Base-by-base conservation (phyloP, 1,140 invertebrate species). In the Dryas iulia region DNA sequence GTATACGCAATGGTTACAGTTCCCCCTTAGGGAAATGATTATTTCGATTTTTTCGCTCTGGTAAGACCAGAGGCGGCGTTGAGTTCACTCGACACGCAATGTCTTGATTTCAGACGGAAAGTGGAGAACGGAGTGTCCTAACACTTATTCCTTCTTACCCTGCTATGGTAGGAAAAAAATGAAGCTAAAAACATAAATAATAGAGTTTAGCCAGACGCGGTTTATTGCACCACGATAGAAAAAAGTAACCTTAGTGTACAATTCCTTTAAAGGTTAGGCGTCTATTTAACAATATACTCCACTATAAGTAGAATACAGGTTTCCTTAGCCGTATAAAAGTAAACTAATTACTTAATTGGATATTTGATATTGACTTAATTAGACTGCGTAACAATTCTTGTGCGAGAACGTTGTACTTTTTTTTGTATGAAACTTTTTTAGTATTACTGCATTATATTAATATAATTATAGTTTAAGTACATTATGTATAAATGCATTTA, bases 321-420 rank as follows among this genome's bases (percentile, higher is more conserved):
- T 47, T 47, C 39, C 39, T 47, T 47, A 8, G 39, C 39, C 39
- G 18, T 47, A 47, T 47, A 47, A 47, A 47, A 47, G 39, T 47
- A 47, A 47, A 47, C 18, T 47, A 47, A 47, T 47, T 47, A 47
- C 18, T 47, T 47, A 47, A 47, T 47, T 47, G 18, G 39, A 47
- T 47, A 47, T 47, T 47, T 47, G 39, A 47, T 47, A 47, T 47
- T 18, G 39, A 21, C 39, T 47, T 47, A 47, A 47, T 47, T 47
- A 47, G 39, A 18, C 14, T 47, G 39, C 39, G 39, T 47, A 47
- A 47, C 39, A 47, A 14, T 47, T 47, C 39, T 47, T 11, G 18
- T 47, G n/a, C n/a, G n/a, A n/a, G n/a, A n/a, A 47, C 21, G 39
- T 18, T 39, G 2, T 47, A 21, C 8, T 47, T 21, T 2, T 47